These are phyloP conservation scores for Oegoconia quadripuncta DNA, from an alignment of 2,888 invertebrate genomes.

Conservation along the genomic window DNA sequence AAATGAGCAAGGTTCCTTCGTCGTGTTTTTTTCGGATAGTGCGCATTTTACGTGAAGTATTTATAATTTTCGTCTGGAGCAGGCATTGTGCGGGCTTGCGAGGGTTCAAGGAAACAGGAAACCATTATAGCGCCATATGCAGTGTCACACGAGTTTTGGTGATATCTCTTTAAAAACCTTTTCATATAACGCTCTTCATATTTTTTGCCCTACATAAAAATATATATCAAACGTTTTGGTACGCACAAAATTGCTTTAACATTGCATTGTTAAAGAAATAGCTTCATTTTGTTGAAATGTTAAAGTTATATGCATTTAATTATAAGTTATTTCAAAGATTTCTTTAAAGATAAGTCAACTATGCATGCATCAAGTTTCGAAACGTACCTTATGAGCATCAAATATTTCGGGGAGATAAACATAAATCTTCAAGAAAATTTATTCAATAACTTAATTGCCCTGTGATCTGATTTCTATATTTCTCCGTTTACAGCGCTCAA, in stretches of 20 bases:
- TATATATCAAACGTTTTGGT: no score
- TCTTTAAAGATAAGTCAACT: no score
- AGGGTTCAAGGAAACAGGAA: conserved; percentile 64
- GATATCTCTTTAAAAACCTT: conserved; percentile 42
- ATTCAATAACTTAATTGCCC: conserved; percentile 21
- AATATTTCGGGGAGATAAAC: no score
- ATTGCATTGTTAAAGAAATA: no score
- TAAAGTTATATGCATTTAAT: no score
- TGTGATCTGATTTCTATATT: conserved; percentile 25
- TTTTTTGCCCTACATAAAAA: no score
- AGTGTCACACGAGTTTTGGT: conserved; percentile 55
- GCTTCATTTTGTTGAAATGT: no score
- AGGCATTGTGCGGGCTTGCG: conserved; percentile 55
- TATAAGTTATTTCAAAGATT: no score
- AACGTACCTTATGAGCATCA: no score
- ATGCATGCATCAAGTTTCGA: background rate
- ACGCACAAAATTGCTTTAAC: no score
- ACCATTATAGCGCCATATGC: conserved; percentile 67
- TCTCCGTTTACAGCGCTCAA: conserved; percentile 35
- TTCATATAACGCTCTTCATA: conserved; percentile 19
- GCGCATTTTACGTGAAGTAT: conserved; percentile 27
- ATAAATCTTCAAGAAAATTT: conserved; percentile 1
- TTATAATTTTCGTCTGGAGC: conserved; percentile 58
- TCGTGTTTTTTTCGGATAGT: conserved; percentile 44
- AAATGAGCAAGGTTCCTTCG: conserved; percentile 26